Conservation (phyloP, 2,888 invertebrate genomes). For the Cerastis rubricosa region DNA sequence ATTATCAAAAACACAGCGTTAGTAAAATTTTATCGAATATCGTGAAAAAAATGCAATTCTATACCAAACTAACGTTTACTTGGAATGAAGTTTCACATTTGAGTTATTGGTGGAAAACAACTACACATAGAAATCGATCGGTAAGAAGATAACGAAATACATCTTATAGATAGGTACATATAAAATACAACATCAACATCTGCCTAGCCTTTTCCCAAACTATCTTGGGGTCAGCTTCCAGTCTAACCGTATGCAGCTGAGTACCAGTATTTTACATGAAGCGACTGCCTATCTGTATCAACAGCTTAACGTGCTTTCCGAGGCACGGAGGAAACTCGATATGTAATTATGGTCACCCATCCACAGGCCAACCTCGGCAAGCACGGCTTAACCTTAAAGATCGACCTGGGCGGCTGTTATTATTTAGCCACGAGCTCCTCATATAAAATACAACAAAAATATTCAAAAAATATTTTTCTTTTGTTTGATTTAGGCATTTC, state of each 20-base stretch:
- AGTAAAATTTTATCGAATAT: slow-evolving; percentile 81
- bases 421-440: too few species aligned
- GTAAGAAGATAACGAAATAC: slow-evolving; percentile 69
- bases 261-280: too few species aligned
- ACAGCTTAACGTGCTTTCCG: too few species aligned
- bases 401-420: too few species aligned
- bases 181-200: not conserved
- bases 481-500: slow-evolving; percentile 90
- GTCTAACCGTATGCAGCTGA: too few species aligned
- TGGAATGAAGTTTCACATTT: slow-evolving; percentile 88
- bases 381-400: not conserved
- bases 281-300: too few species aligned
- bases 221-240: too few species aligned
- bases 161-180: not conserved
- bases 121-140: slow-evolving; percentile 78
- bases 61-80: slow-evolving; percentile 82
- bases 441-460: not conserved
- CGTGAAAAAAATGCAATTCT: slow-evolving; percentile 85
- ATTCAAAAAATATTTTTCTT: slow-evolving; percentile 2
- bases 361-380: too few species aligned
- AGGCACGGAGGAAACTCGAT: too few species aligned
- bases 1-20: slow-evolving; percentile 80
- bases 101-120: slow-evolving; percentile 84
- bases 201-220: too few species aligned
- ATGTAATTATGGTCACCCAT: too few species aligned